phyloP scores from a whole-genome alignment of 2,888 invertebrate genomes.

The Nineta flava region DNA sequence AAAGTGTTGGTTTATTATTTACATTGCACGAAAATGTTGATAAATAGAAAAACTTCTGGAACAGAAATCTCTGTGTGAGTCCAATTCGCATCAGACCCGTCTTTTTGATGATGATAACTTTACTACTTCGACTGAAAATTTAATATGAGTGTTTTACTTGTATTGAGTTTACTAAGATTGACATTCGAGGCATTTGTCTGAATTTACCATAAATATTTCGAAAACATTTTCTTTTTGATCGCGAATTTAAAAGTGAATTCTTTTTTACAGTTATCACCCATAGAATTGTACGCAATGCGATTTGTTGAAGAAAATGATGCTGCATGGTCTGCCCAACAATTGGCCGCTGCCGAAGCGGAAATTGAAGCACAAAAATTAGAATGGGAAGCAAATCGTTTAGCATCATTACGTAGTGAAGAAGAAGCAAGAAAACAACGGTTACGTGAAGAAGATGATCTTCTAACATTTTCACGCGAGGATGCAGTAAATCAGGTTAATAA shows the following conservation, averaged over 20 bases:
- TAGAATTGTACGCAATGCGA: constrained; percentile 90
- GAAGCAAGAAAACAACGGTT: constrained; percentile 38
- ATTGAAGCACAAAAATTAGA: constrained; percentile 71
- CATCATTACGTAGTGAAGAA: constrained; percentile 50
- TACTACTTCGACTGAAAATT: neutral
- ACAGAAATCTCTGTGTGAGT: too few relatives aligned
- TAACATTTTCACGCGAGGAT: constrained; percentile 64
- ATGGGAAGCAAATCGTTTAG: constrained; percentile 73
- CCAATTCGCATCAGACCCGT: too few relatives aligned
- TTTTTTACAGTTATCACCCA: constrained; percentile 60
- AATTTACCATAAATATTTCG: neutral
- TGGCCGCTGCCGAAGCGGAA: constrained; percentile 77
- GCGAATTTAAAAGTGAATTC: neutral
- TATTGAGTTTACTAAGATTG: neutral
- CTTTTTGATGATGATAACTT: neutral
- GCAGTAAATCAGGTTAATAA: constrained; percentile 74
- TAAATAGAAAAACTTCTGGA: too few relatives aligned
- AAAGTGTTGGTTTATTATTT: too few relatives aligned
- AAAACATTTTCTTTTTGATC: too few relatives aligned
- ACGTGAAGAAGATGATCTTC: constrained; percentile 43
- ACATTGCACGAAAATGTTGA: neutral
- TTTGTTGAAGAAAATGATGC: constrained; percentile 76
- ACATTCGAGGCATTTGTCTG: neutral
- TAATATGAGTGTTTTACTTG: neutral
- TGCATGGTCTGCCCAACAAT: constrained; percentile 69